Base-by-base conservation (phyloP, 2,888 invertebrate species). In the Strigamia crassipes region DNA sequence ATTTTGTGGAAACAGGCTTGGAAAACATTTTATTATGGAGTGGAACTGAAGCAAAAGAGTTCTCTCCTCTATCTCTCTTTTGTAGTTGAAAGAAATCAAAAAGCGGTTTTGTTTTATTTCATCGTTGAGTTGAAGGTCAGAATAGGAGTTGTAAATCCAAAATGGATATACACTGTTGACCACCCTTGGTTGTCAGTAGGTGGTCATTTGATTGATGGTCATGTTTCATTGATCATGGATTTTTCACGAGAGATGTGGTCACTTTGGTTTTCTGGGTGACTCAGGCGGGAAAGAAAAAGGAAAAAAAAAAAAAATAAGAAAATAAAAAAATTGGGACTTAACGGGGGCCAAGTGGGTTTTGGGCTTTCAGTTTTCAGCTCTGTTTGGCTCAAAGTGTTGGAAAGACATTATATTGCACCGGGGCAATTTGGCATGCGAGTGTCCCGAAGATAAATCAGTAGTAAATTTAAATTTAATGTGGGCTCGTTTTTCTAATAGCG, bases 181-280 rank as follows among this genome's bases (percentile, higher is more conserved):
- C 56, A 56, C 56, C 56, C 56, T 56, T 8, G n/a, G 56, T 15
- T 56, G 56, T 56, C 56, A 56, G 56, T 56, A 18, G n/a, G 56
- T 18, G 56, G 21, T 18, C 56, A 56, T 56, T 56, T 56, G 56
- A 56, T 56, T 56, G 56, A 56, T 56, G 56, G 56, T 56, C 56
- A 56, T 56, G n/a, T 56, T 56, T 56, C 56, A 56, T 18, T 56
- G 56, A 56, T 56, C 56, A 56, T 18, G 56, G 56, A 56, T 56
- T 56, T 38, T 56, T 18, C 56, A 56, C 56, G 18, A 56, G 56
- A 18, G 56, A 56, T 56, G 56, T 18, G 56, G 56, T 56, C 56
- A 56, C n/a, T 56, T 56, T 56, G 56, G 56, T 56, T 56, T 56
- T 18, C 21, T 56, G 56, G 56, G 56, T 56, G n/a, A 56, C 18